Conservation (phyloP, 2,113 vertebrate genomes). For the Pygoscelis antarcticus region DNA sequence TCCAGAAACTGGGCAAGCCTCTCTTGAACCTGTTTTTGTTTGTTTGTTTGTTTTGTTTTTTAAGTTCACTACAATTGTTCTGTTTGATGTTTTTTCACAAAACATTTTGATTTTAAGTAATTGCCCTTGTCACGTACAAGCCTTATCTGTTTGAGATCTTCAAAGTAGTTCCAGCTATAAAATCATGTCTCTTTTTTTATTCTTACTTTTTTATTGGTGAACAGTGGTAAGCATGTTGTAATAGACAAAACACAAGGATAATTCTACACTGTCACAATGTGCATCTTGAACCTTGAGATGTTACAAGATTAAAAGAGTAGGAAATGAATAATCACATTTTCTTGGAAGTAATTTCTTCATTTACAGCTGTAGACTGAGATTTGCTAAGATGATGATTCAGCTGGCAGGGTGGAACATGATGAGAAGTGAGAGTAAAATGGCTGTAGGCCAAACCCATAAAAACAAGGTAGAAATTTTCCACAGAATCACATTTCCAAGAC, state of each 20-base stretch:
- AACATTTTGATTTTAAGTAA: neutral
- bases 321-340: conserved; percentile 20
- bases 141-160: neutral
- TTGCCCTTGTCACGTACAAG: neutral
- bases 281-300: neutral
- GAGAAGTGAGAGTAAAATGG: neutral
- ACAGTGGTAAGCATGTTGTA: neutral
- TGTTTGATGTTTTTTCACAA: neutral
- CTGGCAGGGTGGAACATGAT: neutral
- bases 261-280: neutral
- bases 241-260: neutral
- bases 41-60: neutral
- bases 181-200: neutral
- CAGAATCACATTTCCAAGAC: neutral
- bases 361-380: conserved; percentile 27
- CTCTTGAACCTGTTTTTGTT: neutral
- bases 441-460: neutral
- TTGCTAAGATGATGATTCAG: conserved; percentile 25
- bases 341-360: conserved; percentile 27
- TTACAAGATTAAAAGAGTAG: neutral
- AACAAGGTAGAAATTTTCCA: neutral
- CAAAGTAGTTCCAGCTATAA: neutral
- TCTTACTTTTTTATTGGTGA: neutral
- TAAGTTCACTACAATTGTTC: neutral
- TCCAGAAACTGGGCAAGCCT: neutral